Conservation (phyloP, 1,140 invertebrate species). For the Leptinotarsa undecemlineata region DNA sequence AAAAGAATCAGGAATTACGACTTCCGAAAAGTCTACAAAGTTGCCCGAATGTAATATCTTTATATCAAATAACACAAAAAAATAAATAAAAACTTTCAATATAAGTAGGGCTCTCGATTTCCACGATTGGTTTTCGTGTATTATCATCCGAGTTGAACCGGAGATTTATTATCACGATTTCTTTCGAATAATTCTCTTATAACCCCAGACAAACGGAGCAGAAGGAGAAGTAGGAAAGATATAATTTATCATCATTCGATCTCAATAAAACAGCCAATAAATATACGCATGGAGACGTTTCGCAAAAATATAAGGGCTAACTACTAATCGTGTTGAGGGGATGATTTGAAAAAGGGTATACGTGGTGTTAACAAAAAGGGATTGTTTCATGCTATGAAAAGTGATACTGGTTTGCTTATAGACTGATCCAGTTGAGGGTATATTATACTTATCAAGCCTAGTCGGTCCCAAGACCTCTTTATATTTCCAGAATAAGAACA, state of each 20-base stretch:
- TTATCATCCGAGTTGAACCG: neutral
- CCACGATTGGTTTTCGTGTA: neutral
- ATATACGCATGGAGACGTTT: neutral
- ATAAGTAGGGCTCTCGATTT: slow-evolving; percentile 2
- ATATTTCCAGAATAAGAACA: too few species aligned
- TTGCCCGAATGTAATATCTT: too few species aligned
- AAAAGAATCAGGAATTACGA: too few species aligned
- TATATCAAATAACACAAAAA: neutral
- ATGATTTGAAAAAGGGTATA: too few species aligned
- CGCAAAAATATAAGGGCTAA: neutral
- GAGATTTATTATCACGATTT: neutral
- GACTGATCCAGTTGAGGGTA: too few species aligned
- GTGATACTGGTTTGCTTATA: too few species aligned
- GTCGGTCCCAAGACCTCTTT: too few species aligned
- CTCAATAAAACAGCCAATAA: slow-evolving; percentile 1
- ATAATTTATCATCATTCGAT: neutral
- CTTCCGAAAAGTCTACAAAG: too few species aligned
- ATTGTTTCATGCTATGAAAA: too few species aligned
- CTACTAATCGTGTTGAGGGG: neutral
- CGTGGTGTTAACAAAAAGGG: too few species aligned
- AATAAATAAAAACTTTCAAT: neutral
- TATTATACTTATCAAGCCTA: too few species aligned
- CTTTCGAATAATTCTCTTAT: slow-evolving; percentile 6
- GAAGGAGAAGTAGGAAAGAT: neutral
- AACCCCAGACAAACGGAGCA: neutral